Base-by-base conservation (phyloP, 2,113 vertebrate species). In the Callionymus lyra region DNA sequence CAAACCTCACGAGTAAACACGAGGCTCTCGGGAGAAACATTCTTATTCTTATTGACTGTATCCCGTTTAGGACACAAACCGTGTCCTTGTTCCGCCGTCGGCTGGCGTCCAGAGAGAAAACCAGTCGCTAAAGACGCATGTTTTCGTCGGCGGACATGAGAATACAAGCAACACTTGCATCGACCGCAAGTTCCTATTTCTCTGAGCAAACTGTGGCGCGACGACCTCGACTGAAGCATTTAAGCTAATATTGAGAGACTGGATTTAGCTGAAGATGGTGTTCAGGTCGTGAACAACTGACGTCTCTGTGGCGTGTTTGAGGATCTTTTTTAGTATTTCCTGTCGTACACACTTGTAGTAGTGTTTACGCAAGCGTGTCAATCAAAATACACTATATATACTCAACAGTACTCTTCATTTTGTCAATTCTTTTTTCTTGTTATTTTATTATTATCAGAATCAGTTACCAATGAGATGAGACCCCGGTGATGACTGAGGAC, bases 1-100 rank as follows among this genome's bases (percentile, higher is more conserved):
- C 84, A 84, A 74, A 84, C 78, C 80, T 44, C 63, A 32, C 79
- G 76, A 83, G 77, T 80, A 82, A 90, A 84, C 59, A 86, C 47
- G 9, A 66, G 63, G 63, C 60, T 84, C 69, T 54, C 56, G 2
- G 45, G 79, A 77, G 76, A 65, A 50, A 79, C 75, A 70, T 53
- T 53, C 64, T 79, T 70, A 76, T 79, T 82, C 83, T 81, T 71
- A 68, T 87, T 90, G 85, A 79, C 67, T 74, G 75, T 72, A 59
- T 72, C 79, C 84, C 67, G 49, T 85, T 82, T 75, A 66, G 82
- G 85, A 77, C 68, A 85, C 74, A 84, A n/a, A 82, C 72, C 38
- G 82, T 79, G 72, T 80, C 84, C 75, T 84, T 78, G 82, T 79
- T 42, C 12, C 44, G 74, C 42, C 38, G 54, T 51, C 31, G 38